Conservation (phyloP, 2,888 invertebrate species). For the Saturnia japonica region DNA sequence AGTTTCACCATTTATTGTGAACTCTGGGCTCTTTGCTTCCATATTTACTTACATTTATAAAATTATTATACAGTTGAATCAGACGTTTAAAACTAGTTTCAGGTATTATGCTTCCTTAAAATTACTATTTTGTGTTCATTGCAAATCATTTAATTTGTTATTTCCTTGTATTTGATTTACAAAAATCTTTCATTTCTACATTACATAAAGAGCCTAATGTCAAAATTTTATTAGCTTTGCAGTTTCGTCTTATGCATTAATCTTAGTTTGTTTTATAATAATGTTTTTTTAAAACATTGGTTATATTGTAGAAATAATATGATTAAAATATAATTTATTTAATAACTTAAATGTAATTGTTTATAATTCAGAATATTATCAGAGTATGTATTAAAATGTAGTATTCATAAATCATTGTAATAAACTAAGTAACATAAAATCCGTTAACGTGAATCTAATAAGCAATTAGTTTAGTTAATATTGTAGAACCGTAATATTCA, state of each 20-base stretch:
- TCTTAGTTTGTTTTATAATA: too few relatives aligned
- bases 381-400: background rate
- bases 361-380: background rate
- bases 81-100: background rate
- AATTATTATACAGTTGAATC: background rate
- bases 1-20: background rate
- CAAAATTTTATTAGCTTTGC: too few relatives aligned
- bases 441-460: background rate
- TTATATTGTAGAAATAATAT: background rate
- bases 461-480: background rate
- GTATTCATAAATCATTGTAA: background rate
- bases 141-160: too few relatives aligned
- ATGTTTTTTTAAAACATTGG: too few relatives aligned
- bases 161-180: too few relatives aligned
- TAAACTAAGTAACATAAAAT: background rate
- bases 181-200: too few relatives aligned
- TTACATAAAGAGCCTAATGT: too few relatives aligned
- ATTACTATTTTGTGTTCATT: background rate
- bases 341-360: background rate
- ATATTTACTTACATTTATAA: background rate
- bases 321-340: background rate
- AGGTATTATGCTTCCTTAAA: background rate
- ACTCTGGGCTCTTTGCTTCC: background rate
- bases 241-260: too few relatives aligned
- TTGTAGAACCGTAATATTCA: background rate